A percentile compares a stretch with the other conserved stretches of the same genome.
Conservation (phyloP, 2,797 vertebrate species). For the Pseudotriccus pelzelni region DNA sequence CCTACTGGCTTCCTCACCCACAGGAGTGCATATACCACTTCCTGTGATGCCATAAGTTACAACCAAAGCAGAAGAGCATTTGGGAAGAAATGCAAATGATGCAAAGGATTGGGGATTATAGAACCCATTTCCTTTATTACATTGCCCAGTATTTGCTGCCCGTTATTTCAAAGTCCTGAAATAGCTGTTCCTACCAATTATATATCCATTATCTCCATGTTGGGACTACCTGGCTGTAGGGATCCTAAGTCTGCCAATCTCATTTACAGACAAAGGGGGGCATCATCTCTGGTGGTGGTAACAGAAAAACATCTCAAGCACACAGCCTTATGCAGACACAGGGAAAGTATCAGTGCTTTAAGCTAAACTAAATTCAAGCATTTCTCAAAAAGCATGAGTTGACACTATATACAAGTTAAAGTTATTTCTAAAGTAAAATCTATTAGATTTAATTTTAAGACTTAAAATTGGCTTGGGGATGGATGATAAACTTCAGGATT, state of each 20-base stretch:
- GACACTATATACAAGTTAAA: not conserved
- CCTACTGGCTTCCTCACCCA: not conserved
- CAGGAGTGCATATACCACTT: not conserved
- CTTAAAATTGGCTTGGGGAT: not conserved
- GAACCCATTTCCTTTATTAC: not conserved
- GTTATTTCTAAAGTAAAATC: not conserved
- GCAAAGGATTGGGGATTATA: not conserved
- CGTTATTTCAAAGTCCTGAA: not conserved
- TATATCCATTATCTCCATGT: not conserved
- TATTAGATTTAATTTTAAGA: not conserved
- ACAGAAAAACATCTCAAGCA: not conserved
- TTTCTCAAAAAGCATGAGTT: not conserved
- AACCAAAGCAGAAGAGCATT: not conserved
- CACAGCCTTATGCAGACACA: not conserved
- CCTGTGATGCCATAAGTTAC: rapidly evolving
- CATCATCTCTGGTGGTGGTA: not conserved
- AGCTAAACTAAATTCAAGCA: not conserved
- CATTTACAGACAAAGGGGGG: not conserved
- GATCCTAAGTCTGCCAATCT: not conserved
- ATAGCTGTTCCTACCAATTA: not conserved
- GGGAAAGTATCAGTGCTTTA: not conserved
- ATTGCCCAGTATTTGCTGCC: not conserved
- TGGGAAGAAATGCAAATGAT: not conserved
- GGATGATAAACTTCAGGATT: not conserved
- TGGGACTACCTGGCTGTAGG: not conserved